Evolutionary conservation across 2,797 vertebrate genomes (phyloP), one percentile per base, ranked within the genome.

Genomic region (Ispidina lecontei): DNA sequence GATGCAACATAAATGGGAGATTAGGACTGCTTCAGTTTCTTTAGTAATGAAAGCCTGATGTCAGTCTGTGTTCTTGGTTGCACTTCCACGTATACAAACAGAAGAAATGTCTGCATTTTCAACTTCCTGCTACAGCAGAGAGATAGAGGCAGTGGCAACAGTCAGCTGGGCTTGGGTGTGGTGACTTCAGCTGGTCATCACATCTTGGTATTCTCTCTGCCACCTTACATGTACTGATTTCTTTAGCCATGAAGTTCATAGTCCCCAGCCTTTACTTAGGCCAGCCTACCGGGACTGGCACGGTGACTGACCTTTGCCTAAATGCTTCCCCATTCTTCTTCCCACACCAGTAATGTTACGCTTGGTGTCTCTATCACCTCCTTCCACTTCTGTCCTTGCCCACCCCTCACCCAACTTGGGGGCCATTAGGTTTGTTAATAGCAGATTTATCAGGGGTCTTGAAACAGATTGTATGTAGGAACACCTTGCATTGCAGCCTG

Each of bases 81-180:
- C 2, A 0, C 33, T n/a, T 70, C 16, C 2, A 1, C 2, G 2
- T 51, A 33, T 3, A 6, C 19, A 8, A 33, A 12, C n/a, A 47
- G 37, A 77, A 51, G 1, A 5, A 39, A 41, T 3, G 1, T 6
- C 5, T 29, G 9, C 0, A 0, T 62, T 91, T 94, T 59, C 28
- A 72, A 14, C 60, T 63, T 84, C 22, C 12, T 56, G 62, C 79
- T 70, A 12, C 21, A 56, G 47, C 21, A 51, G 55, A 60, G 35
- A 56, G 28, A 51, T 46, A 1, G 47, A 83, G 39, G 51, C 33
- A 33, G 28, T 75, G 79, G 55, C 25, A 31, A 29, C 4, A 2
- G 58, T 59, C 68, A 75, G 31, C 59, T 54, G 29, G 64, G 52
- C 55, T 49, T 52, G 41, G 29, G 15, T 44, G n/a, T 14, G 28